Conservation (phyloP, 2,113 vertebrate genomes). For the Albula goreensis region DNA sequence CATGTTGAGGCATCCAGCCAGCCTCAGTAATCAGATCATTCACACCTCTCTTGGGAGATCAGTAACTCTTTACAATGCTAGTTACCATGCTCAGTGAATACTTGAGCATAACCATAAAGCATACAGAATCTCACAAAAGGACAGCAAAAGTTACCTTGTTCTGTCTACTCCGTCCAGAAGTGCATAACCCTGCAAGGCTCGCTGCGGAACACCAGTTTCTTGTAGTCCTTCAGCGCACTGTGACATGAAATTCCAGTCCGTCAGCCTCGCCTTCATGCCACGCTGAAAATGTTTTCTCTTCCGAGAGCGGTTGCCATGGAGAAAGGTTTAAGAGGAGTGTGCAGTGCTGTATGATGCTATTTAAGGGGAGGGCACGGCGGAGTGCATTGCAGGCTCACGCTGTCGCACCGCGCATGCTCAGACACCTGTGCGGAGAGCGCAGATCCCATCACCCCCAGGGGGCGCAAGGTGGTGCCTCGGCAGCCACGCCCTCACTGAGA, state of each 20-base stretch:
- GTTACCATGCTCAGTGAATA: background rate
- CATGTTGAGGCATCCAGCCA: background rate
- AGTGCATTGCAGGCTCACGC: background rate
- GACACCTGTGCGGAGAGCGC: background rate
- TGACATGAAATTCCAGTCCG: slow-evolving; percentile 24
- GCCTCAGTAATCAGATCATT: background rate
- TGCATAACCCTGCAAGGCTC: background rate
- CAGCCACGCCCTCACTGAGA: background rate
- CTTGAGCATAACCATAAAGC: background rate
- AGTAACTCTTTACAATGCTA: background rate
- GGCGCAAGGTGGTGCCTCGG: background rate
- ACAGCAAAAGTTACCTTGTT: slow-evolving; percentile 10
- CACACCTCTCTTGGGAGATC: background rate
- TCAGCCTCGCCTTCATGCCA: slow-evolving; percentile 10
- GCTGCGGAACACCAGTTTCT: slow-evolving; percentile 3
- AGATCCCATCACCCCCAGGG: background rate
- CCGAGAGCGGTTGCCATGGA: slow-evolving; percentile 43
- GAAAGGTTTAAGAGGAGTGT: slow-evolving; percentile 23
- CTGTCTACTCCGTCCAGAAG: background rate
- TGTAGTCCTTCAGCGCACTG: background rate
- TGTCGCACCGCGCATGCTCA: slow-evolving; percentile 13
- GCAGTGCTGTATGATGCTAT: slow-evolving; percentile 37
- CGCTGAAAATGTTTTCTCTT: slow-evolving; percentile 32
- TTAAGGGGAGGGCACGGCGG: background rate
- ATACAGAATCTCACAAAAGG: background rate